phyloP scores from a whole-genome alignment of 2,888 invertebrate genomes.

The Rosalia funebris region DNA sequence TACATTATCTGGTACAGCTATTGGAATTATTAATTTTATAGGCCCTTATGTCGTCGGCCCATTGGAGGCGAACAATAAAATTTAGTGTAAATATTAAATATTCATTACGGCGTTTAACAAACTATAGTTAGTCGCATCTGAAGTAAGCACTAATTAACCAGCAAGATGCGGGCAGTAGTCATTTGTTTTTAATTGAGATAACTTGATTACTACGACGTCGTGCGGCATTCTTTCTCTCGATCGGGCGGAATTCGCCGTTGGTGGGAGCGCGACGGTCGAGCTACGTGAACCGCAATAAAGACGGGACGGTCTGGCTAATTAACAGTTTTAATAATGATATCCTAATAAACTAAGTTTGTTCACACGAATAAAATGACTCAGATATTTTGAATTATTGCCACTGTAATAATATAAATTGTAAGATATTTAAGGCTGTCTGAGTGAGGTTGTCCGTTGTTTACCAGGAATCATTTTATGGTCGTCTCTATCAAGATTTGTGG shows the following conservation, averaged over 20 bases:
- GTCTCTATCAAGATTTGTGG: no score
- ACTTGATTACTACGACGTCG: conserved; percentile 45
- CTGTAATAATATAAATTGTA: conserved; percentile 42
- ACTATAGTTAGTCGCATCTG: conserved; percentile 50
- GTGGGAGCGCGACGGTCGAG: conserved; percentile 16
- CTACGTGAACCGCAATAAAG: conserved; percentile 25
- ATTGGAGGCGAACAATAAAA: conserved; percentile 31
- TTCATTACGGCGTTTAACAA: conserved; percentile 52
- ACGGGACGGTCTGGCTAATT: conserved; percentile 46
- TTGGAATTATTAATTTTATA: conserved; percentile 11
- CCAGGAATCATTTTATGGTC: conserved; percentile 10
- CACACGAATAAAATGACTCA: conserved; percentile 57
- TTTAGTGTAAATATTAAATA: conserved; percentile 50
- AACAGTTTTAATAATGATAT: conserved; percentile 63
- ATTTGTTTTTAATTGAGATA: conserved; percentile 56
- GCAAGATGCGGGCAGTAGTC: conserved; percentile 56
- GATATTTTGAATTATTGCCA: conserved; percentile 50
- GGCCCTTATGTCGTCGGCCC: conserved; percentile 38
- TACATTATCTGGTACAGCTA: no score
- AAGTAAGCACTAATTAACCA: conserved; percentile 55
- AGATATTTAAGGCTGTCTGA: conserved; percentile 24
- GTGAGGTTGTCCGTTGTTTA: conserved; percentile 5
- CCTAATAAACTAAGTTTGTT: conserved; percentile 62
- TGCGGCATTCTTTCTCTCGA: conserved; percentile 22
- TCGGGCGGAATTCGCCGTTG: not conserved